Evolutionary conservation across 2,888 invertebrate genomes (phyloP).

Genomic region (Gymnosoma rotundatum): DNA sequence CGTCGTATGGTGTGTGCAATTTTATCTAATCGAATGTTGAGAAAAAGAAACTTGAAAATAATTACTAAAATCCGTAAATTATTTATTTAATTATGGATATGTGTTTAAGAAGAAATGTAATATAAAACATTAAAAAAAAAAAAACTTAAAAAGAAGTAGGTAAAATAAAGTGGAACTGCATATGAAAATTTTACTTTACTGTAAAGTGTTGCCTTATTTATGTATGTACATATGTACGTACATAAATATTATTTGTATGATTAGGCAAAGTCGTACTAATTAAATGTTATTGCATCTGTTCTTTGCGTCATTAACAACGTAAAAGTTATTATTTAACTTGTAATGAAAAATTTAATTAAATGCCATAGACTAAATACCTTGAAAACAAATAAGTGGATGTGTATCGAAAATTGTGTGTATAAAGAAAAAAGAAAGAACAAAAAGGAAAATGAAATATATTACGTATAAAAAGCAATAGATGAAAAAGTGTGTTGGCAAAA

Average conservation of each 20-base stretch:
- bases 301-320: background rate
- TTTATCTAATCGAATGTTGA: constrained; percentile 10
- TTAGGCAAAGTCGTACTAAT: constrained; percentile 45
- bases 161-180: background rate
- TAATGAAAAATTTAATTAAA: constrained; percentile 20
- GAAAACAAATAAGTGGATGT: constrained; percentile 38
- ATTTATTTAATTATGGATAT: constrained; percentile 2
- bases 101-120: background rate
- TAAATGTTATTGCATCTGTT: background rate
- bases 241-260: constrained; percentile 10
- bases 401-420: constrained; percentile 30
- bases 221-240: background rate
- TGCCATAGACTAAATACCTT: constrained; percentile 30
- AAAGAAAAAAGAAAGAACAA: constrained; percentile 38
- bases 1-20: constrained; percentile 29
- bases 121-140: background rate
- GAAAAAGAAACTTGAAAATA: constrained; percentile 21
- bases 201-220: constrained; percentile 8
- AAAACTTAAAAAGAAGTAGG: background rate
- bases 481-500: constrained; percentile 60
- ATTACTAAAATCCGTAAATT: constrained; percentile 31
- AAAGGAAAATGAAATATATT: constrained; percentile 35
- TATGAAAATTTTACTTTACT: background rate
- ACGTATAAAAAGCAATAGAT: constrained; percentile 22
- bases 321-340: constrained; percentile 37